Evolutionary conservation across 2,113 vertebrate genomes (phyloP).

Genomic region (Rhinolophus ferrumequinum): DNA sequence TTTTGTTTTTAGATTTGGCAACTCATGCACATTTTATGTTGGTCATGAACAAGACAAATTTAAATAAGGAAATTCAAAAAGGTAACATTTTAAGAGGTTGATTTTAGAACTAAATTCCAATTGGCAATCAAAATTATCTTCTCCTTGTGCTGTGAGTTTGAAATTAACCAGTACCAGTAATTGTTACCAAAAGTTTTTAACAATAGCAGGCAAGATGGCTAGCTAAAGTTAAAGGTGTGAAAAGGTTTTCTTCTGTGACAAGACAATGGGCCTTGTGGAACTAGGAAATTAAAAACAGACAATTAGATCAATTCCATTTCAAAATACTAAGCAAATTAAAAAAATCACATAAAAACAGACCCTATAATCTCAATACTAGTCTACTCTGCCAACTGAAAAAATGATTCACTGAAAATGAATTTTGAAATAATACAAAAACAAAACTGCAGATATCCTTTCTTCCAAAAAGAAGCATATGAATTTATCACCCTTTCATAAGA

Average conservation of each 20-base stretch:
- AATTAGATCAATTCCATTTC: neutral
- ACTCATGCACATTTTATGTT: neutral
- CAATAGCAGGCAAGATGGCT: neutral
- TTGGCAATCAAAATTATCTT: neutral
- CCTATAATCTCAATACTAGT: neutral
- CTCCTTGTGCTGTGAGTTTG: neutral
- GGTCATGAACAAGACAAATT: neutral
- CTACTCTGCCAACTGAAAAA: neutral
- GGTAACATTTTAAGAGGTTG: neutral
- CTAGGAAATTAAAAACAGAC: neutral
- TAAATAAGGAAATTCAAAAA: neutral
- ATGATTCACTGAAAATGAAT: conserved; percentile 13
- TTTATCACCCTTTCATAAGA: neutral
- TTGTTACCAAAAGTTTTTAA: neutral
- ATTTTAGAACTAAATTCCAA: conserved; percentile 28
- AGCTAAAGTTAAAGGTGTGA: neutral
- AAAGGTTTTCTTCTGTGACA: neutral
- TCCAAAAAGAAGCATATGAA: neutral
- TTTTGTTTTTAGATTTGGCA: conserved; percentile 40
- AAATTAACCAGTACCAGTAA: neutral
- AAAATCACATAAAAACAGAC: neutral
- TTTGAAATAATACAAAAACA: conserved; percentile 34
- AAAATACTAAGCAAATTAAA: conserved; percentile 20
- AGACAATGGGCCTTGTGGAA: neutral
- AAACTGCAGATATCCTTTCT: neutral